Evolutionary conservation across 35 echinoderm and acorn worm genomes (phyloP).

Genomic region (Patiria miniata): DNA sequence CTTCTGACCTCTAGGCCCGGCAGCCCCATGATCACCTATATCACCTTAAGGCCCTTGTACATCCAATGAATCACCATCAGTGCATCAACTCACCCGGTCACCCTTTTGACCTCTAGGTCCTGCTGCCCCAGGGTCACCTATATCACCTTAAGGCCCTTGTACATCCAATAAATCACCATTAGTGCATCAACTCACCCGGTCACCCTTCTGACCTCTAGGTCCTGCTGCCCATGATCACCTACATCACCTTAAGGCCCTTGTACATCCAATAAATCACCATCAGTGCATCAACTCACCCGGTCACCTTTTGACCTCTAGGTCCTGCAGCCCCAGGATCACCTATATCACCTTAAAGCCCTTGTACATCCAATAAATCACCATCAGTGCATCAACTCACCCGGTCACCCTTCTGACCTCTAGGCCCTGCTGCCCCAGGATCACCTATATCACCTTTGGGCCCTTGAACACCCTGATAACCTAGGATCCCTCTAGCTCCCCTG

Average conservation of each 20-base stretch:
- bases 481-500: constrained; percentile 26
- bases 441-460: constrained; percentile 73
- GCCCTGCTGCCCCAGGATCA: constrained; percentile 48
- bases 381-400: constrained; percentile 47
- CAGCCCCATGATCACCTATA: constrained; percentile 48
- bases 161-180: no score
- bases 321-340: constrained; percentile 27
- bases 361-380: no score
- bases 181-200: constrained; percentile 79
- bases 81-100: constrained; percentile 23
- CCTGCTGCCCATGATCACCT: constrained; percentile 61
- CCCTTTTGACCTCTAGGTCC: no score
- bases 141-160: no score
- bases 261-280: no score
- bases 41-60: constrained; percentile 67
- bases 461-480: constrained; percentile 51
- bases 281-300: background rate
- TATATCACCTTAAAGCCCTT: background rate
- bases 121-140: no score
- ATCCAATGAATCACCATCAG: background rate
- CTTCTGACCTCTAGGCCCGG: constrained; percentile 52
- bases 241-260: constrained; percentile 61
- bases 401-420: constrained; percentile 70
- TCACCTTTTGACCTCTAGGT: no score
- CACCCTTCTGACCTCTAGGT: constrained; percentile 58